Base-by-base conservation (phyloP, 1,140 invertebrate genomes). In the Calycopis cecrops region DNA sequence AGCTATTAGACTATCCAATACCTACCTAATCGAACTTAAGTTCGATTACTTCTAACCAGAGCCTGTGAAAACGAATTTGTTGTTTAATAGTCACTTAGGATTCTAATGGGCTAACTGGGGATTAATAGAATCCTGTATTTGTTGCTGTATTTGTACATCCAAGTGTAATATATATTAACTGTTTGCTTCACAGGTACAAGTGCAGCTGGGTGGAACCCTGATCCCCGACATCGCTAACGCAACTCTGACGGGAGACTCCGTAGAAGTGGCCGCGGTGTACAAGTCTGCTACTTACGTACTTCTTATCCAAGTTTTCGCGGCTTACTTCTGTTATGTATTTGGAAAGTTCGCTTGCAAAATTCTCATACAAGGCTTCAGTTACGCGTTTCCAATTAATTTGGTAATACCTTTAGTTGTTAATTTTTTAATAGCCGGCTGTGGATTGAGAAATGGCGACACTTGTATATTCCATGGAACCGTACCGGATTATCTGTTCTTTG, bases 331-430 rank as follows among this genome's bases (percentile, higher is more conserved):
- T 66, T 98, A 98, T 71, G 93, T 97, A 64, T 96, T 97, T 67
- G 96, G 95, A 61, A 98, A 98, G 88, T 98, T 98, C 71, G 95
- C 97, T 12, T 98, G 97, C 88, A 98, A 98, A 88, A 98, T 99
- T 69, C 91, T 97, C 60, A 98, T 98, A 56, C 97, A 99, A 87
- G 95, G 95, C 28, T 98, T 98, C 89, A 97, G 97, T 76, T 99
- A 98, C 75, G 96, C 97, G 0, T 96, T 99, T 63, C 97, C 98
- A 0, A 93, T 99, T 0, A 97, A 95, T 79, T 89, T 99, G 52
- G 95, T 95, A 0, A 96, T 98, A 63, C 97, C 97, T 0, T 91
- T 98, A 0, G 92, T 94, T 0, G 93, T 98, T 17, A 97, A 96
- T 0, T 80, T 98, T 14, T 83, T 98, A 60, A 97, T 98, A 60